Conservation (phyloP, 2,888 invertebrate species). For the Congeria kusceri region DNA sequence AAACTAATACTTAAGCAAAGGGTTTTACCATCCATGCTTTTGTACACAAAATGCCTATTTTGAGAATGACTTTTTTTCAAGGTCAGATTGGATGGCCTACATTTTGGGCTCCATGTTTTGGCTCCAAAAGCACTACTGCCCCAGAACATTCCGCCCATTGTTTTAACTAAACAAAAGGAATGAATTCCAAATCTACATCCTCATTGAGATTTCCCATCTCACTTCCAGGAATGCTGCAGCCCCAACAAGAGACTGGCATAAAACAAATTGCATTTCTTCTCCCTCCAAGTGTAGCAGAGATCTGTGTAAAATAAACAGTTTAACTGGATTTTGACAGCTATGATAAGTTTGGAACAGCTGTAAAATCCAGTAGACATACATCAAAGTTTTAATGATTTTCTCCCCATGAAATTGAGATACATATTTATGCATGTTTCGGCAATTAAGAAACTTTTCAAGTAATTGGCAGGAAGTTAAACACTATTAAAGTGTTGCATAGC, state of each 20-base stretch:
- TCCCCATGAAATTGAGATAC: conserved; percentile 24
- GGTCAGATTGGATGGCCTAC: too few relatives aligned
- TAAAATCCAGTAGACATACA: conserved; percentile 21
- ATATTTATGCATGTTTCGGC: conserved; percentile 47
- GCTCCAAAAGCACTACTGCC: too few relatives aligned
- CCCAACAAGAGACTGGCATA: conserved; percentile 51
- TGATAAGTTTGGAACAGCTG: conserved; percentile 60
- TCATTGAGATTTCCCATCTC: background rate
- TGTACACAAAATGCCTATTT: too few relatives aligned
- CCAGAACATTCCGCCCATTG: too few relatives aligned
- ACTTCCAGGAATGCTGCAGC: conserved; percentile 33
- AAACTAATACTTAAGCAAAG: too few relatives aligned
- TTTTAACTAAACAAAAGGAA: too few relatives aligned
- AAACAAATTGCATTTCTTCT: conserved; percentile 51
- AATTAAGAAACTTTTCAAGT: conserved; percentile 46
- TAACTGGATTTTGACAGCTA: conserved; percentile 62
- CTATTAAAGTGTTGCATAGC: conserved; percentile 38
- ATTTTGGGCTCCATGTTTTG: too few relatives aligned
- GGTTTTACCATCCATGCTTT: too few relatives aligned
- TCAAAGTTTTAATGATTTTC: conserved; percentile 44
- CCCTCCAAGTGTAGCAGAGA: conserved; percentile 36
- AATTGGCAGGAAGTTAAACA: conserved; percentile 35
- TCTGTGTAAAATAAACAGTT: conserved; percentile 57
- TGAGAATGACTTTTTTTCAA: too few relatives aligned
- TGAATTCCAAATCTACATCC: too few relatives aligned